Conservation (phyloP, 2,113 vertebrate genomes). For the Okapia johnstoni region DNA sequence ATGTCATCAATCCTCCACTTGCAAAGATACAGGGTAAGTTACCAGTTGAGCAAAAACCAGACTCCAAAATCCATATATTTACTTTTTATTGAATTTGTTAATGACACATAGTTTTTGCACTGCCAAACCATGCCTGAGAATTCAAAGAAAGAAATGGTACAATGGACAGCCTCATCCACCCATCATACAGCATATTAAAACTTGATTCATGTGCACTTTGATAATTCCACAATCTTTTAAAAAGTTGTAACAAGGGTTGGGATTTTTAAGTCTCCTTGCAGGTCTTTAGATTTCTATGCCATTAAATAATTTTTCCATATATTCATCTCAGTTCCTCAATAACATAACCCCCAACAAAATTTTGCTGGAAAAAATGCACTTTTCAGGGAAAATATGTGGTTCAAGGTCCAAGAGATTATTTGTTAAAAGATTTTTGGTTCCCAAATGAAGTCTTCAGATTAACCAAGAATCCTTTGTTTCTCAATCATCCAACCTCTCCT, state of each 20-base stretch:
- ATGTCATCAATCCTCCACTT: not conserved
- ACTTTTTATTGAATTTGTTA: constrained; percentile 84
- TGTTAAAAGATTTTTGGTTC: constrained; percentile 68
- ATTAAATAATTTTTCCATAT: constrained; percentile 62
- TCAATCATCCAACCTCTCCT: constrained; percentile 58
- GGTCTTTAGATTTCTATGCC: constrained; percentile 64
- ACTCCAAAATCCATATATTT: constrained; percentile 73
- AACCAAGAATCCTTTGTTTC: constrained; percentile 29
- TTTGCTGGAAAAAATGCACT: constrained; percentile 66
- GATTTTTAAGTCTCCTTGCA: constrained; percentile 66
- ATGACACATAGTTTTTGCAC: constrained; percentile 82
- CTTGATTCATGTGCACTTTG: constrained; percentile 70
- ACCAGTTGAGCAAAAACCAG: not conserved
- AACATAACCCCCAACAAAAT: constrained; percentile 61
- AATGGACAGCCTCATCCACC: constrained; percentile 80
- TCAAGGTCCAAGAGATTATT: constrained; percentile 68
- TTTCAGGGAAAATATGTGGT: constrained; percentile 69
- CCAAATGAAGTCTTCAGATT: constrained; percentile 69
- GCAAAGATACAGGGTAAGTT: not conserved
- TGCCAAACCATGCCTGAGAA: constrained; percentile 80
- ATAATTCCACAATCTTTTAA: constrained; percentile 61
- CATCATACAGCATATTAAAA: constrained; percentile 76
- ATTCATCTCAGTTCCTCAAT: constrained; percentile 31
- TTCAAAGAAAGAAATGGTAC: constrained; percentile 73
- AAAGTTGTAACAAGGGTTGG: constrained; percentile 64